phyloP scores from a whole-genome alignment of 2,797 vertebrate species.

The Pterois miles region DNA sequence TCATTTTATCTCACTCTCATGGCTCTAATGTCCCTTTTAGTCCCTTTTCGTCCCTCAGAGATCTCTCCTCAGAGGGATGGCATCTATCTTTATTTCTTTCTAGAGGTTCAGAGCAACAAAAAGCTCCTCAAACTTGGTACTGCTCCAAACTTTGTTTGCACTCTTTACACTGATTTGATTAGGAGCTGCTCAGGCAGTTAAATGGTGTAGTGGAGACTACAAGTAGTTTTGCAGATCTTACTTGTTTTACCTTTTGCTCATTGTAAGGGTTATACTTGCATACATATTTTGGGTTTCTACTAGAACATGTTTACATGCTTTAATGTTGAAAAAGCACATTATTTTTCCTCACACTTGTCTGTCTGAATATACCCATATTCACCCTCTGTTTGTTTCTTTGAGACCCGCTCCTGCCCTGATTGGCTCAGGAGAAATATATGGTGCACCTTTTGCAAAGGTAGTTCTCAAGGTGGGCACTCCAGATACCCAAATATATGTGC shows the following conservation, averaged over 20 bases:
- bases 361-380: background rate
- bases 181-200: background rate
- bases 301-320: background rate
- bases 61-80: background rate
- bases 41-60: background rate
- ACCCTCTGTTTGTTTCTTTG: background rate
- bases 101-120: background rate
- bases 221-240: background rate
- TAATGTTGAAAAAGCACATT: background rate
- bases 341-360: background rate
- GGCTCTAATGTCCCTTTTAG: background rate
- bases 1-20: background rate
- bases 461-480: background rate
- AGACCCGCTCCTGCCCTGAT: background rate
- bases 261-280: background rate
- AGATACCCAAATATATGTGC: rapidly evolving
- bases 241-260: background rate
- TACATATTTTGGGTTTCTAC: background rate
- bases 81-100: background rate
- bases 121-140: background rate
- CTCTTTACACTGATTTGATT: conserved; percentile 14
- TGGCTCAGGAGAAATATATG: background rate
- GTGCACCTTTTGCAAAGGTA: background rate
- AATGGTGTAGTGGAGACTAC: background rate
- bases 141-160: conserved; percentile 24